Conservation (phyloP, 2,113 vertebrate species). For the Antigone vipio region DNA sequence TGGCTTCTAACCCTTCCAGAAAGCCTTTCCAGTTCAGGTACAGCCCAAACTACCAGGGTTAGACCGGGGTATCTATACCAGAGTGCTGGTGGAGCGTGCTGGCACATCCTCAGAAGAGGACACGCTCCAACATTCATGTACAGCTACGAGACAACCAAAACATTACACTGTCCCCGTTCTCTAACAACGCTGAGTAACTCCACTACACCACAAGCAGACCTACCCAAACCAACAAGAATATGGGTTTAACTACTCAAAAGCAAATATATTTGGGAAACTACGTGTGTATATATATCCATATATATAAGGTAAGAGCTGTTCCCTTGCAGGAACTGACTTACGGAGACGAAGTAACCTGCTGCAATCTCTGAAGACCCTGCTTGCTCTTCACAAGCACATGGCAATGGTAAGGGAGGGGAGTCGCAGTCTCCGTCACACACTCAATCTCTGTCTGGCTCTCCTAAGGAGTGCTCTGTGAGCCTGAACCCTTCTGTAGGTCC, state of each 20-base stretch:
- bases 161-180: no score
- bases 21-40: background rate
- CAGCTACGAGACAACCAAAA: background rate
- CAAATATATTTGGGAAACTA: background rate
- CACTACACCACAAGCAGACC: background rate
- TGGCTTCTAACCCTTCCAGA: background rate
- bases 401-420: background rate
- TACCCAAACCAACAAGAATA: background rate
- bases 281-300: fast-evolving
- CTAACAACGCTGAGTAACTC: background rate
- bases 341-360: background rate
- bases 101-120: background rate
- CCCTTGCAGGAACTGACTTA: background rate
- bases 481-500: background rate
- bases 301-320: background rate
- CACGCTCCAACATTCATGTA: background rate
- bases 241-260: background rate
- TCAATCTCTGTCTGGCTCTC: background rate
- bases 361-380: background rate
- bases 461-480: background rate
- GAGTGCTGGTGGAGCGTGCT: background rate
- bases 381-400: background rate
- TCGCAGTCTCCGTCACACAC: background rate
- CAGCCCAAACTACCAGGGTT: background rate
- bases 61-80: no score